Base-by-base conservation (phyloP, 2,113 vertebrate species). In the Polypterus senegalus region DNA sequence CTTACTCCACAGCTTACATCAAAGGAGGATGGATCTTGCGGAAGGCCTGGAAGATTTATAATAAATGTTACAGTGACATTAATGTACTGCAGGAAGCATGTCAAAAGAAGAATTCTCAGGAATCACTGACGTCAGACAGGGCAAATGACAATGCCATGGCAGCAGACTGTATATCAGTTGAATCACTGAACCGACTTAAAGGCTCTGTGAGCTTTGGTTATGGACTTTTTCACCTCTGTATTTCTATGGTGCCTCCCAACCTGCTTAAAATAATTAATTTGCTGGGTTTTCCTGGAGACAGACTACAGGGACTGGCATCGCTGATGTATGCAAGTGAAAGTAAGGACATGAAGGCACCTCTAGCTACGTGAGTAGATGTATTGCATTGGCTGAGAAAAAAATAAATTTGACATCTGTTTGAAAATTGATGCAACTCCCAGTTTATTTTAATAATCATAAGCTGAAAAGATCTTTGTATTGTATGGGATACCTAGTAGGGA, bases 241-340 rank as follows among this genome's bases (percentile, higher is more conserved):
- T 99, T 85, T 99, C 96, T 75, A 99, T 99, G 96, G 96, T 99
- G 64, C 96, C 96, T 8, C 96, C 96, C 70, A 97, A 99, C 85
- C 89, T 99, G 81, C 93, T 99, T 76, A 98, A 97, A 88, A 97
- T 99, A 72, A 94, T 99, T 88, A 99, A 98, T 83, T 87, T 99
- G 73, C 86, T 99, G 81, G 96, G 96, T 73, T 99, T 99, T 84
- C 96, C 96, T 64, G 96, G 94, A 69, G 94, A 99, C 86, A 92
- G 95, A 66, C 87, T 88, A 57, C 93, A 98, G 84, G 96, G 96
- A 66, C 85, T 99, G 71, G 91, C 92, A 75, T 96, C 95, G 64
- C 89, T 99, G 61, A 89, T 90, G 83, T 97, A 93, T 70, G 96
- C 96, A 68, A 98, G 96, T 73, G 94, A 98, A 87, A 99, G 96